Evolutionary conservation across 2,113 vertebrate genomes (phyloP), one percentile per base, ranked within the genome.

Genomic region (Ranitomeya variabilis): DNA sequence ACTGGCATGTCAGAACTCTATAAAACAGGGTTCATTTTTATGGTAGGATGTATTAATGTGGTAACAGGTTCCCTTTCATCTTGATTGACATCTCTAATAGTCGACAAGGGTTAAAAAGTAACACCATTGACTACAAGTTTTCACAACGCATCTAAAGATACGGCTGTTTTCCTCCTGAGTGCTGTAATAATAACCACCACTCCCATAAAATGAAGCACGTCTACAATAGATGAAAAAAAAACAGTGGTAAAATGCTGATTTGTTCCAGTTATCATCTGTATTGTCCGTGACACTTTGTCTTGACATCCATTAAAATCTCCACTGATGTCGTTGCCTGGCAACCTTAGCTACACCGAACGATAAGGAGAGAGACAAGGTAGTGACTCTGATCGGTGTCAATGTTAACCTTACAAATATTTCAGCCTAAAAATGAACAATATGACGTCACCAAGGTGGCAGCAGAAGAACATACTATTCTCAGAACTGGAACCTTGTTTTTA

Each of bases 241-340:
- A 78, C 16, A 23, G 19, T 78, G 57, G 37, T 86, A 64, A 15
- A 51, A 52, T 66, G 18, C 57, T 66, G 77, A 86, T 86, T 87
- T 26, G 3, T 71, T 57, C 85, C 6, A 57, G 31, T 54, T 31
- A 60, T 81, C 78, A 62, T 64, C 77, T 87, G 69, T 79, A 52
- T 86, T 79, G 80, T 87, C 26, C 16, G 62, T 59, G 62, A 71
- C 59, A 26, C 37, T 84, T 88, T 89, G 51, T 89, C 74, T 85
- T 73, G 57, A 84, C 57, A 79, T 85, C 19, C 62, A 62, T 51
- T 21, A 84, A 67, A 85, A 31, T 84, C 87, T 89, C 26, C 74
- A 57, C 60, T 66, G 54, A 5, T 7, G 59, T 66, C 4, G 87
- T 89, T 89, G 87, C 87, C n/a, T 89, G 82, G 87, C 87, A 89